Base-by-base conservation (phyloP, 2,113 vertebrate species). In the Passer montanus region DNA sequence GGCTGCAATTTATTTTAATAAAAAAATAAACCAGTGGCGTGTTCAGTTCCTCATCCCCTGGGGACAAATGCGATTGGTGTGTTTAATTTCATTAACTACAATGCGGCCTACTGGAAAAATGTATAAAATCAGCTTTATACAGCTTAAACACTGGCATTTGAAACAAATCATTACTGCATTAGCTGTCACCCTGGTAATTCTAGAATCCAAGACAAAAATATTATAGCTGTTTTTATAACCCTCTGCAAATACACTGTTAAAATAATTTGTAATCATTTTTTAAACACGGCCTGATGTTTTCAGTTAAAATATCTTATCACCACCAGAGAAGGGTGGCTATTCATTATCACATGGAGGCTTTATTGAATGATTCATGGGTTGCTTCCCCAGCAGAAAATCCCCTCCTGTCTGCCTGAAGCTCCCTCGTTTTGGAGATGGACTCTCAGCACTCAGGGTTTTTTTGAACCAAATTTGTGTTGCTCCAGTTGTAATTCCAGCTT, bases 41-140 rank as follows among this genome's bases (percentile, higher is more conserved):
- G 98, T 98, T 99, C 98, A 98, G 99, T 98, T 98, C 98, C 96
- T 98, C 97, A 95, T 98, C 98, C 98, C 98, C 97, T 87, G 96
- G 98, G 98, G 98, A 98, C 98, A 97, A 98, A 98, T 97, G 97
- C 97, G 98, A 98, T 98, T 98, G 98, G 98, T 98, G 98, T 98
- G 98, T 99, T 99, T 99, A 99, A 99, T 99, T 99, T 99, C 98
- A 99, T 99, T 99, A 99, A 99, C 98, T 98, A 98, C 98, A 98
- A 98, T 98, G 98, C 95, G 97, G 98, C 98, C 98, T 98, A 98
- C 98, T 98, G 98, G 98, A 99, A 99, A 99, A 99, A 99, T 98
- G 98, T 98, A 98, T 98, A 98, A 98, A 98, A 98, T 98, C 97
- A 95, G 98, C 98, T 98, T 98, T 98, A 97, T 98, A 97, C 98